Percentiles rank a stretch among this genome's conserved stretches.
phyloP scores from a whole-genome alignment of 1,140 invertebrate species.

The Atta texana region DNA sequence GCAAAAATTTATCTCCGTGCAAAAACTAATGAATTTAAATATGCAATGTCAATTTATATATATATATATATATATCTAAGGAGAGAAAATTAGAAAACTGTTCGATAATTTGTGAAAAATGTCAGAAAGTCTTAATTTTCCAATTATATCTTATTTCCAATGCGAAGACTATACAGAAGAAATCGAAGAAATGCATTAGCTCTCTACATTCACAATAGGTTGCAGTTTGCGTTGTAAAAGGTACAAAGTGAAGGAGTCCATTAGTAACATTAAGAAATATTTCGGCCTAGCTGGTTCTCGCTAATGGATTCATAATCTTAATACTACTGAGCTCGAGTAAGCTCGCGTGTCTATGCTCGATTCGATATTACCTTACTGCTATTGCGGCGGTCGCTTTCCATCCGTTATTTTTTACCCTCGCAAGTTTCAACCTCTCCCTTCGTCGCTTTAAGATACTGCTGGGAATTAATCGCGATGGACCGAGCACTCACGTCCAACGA shows the following conservation, averaged over 20 bases:
- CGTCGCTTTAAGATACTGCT: constrained; percentile 61
- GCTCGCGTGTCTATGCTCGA: constrained; percentile 78
- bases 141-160: background rate
- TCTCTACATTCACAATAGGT: background rate
- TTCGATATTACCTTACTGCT: constrained; percentile 76
- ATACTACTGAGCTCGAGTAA: constrained; percentile 68
- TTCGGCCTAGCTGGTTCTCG: constrained; percentile 71
- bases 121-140: background rate
- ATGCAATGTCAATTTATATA: background rate
- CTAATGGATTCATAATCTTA: constrained; percentile 83
- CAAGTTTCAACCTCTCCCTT: background rate
- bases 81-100: background rate
- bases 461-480: constrained; percentile 63
- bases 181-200: constrained; percentile 26
- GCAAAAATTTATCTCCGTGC: background rate
- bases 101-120: background rate
- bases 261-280: constrained; percentile 71
- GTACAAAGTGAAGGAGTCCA: constrained; percentile 63
- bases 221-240: constrained; percentile 24
- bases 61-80: background rate
- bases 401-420: constrained; percentile 1
- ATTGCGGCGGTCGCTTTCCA: constrained; percentile 38
- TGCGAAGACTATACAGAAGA: background rate
- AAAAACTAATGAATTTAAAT: constrained; percentile 15
- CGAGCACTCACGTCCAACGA: constrained; percentile 56